Conservation (phyloP, 92 coral and sea anemone species). For the Galaxea fascicularis region DNA sequence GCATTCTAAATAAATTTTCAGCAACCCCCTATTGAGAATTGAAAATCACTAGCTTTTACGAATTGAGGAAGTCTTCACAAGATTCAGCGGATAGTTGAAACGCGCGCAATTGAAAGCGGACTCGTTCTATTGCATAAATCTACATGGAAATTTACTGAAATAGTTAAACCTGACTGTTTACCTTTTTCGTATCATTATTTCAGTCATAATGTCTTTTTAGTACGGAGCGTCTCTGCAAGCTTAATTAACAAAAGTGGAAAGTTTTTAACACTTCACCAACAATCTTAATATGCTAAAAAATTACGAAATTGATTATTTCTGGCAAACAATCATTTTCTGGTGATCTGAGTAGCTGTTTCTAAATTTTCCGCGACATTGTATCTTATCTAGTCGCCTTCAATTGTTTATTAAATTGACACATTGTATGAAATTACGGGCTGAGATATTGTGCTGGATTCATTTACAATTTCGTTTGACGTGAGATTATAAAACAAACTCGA, state of each 20-base stretch:
- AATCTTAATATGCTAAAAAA: conserved; percentile 1
- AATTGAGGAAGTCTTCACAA: background rate
- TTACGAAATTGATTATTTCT: background rate
- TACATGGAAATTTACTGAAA: background rate
- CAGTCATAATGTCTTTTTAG: background rate
- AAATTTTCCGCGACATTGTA: background rate
- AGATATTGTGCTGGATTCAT: background rate
- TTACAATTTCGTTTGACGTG: background rate
- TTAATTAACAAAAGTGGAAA: conserved; percentile 17
- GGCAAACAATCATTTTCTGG: background rate
- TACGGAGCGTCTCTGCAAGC: background rate
- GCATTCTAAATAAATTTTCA: conserved; percentile 31
- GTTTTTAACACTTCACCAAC: conserved; percentile 29
- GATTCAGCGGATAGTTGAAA: background rate
- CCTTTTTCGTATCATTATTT: background rate
- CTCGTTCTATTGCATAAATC: too few relatives aligned
- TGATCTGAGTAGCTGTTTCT: background rate
- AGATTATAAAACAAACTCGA: conserved; percentile 14
- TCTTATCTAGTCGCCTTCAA: background rate
- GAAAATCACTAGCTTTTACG: background rate
- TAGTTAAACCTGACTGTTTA: background rate
- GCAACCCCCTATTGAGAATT: conserved; percentile 26
- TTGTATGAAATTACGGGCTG: background rate
- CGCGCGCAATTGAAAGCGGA: background rate
- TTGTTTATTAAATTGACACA: background rate